Base-by-base conservation (phyloP, 2,888 invertebrate species). In the Cryptosula pallasiana region DNA sequence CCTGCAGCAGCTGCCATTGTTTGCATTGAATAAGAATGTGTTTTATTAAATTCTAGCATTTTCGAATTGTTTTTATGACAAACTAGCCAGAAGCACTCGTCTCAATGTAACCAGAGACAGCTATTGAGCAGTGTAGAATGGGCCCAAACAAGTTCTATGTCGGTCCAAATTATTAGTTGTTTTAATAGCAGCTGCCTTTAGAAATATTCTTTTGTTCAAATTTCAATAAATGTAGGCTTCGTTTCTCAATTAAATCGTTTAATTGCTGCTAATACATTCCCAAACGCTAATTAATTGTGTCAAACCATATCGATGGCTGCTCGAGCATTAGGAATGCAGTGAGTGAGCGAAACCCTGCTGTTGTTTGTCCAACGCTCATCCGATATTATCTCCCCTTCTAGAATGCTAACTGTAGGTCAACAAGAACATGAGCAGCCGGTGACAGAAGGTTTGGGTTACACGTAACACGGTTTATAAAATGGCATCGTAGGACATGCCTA, bases 1-100 rank as follows among this genome's bases (percentile, higher is more conserved):
- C 63, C 63, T 63, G 63, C 63, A 45, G 20, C 45, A 16, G 29
- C n/a, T 25, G 2, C n/a, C 32, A 63, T 63, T 63, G 63, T 63
- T 3, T 32, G 13, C 9, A 29, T 13, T 25, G 13, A 63, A 25
- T 25, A 13, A 27, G 32, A 63, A 32, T 29, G 32, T 63, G 27
- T 63, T 34, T 63, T 63, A 63, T 13, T 63, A 34, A 63, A 25
- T 63, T 27, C 27, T 63, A 25, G n/a, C 13, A 13, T 20, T 63
- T 63, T 9, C 34, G 32, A 32, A 25, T 32, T 63, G 63, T 32
- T 63, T 63, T 63, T 63, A 63, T 63, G 32, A 63, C 25, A 63
- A 63, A 63, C 63, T 63, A 13, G 32, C 13, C 9, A 29, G 20
- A 63, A 63, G 63, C 63, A 63, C 63, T 63, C n/a, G 32, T 27